Evolutionary conservation across 2,888 invertebrate genomes (phyloP).

Genomic region (Pyralis farinalis): DNA sequence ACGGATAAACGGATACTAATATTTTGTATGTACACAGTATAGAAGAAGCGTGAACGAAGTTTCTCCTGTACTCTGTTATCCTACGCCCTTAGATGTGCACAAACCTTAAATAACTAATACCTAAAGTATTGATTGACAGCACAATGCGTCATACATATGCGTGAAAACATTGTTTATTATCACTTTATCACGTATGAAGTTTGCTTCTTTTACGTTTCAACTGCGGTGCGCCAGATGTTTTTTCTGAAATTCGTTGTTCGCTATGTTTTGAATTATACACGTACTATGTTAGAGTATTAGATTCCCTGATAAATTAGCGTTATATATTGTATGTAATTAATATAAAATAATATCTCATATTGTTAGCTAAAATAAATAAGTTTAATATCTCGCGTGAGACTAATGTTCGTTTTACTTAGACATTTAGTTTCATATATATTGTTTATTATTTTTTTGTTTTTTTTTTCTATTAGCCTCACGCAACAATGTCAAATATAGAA

Average conservation of each 20-base stretch:
- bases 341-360: slow-evolving; percentile 65
- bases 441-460: not conserved
- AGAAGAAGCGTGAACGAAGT: no score
- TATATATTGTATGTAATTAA: slow-evolving; percentile 40
- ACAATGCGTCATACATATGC: no score
- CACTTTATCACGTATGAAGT: no score
- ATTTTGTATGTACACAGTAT: no score
- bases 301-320: slow-evolving; percentile 61
- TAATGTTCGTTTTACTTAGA: slow-evolving; percentile 41
- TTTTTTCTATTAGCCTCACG: slow-evolving; percentile 33
- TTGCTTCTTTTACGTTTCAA: no score
- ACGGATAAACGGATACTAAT: no score
- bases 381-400: slow-evolving; percentile 44
- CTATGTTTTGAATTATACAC: slow-evolving; percentile 36
- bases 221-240: no score
- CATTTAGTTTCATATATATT: slow-evolving; percentile 6
- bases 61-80: no score
- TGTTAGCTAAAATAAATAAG: slow-evolving; percentile 63
- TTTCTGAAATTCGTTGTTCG: slow-evolving; percentile 19
- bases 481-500: slow-evolving; percentile 36
- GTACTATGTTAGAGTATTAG: slow-evolving; percentile 53
- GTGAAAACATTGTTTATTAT: no score
- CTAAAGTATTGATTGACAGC: no score
- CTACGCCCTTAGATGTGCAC: no score
- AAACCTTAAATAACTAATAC: no score